phyloP scores from a whole-genome alignment of 1,140 invertebrate genomes.

The Oppia nitens region DNA sequence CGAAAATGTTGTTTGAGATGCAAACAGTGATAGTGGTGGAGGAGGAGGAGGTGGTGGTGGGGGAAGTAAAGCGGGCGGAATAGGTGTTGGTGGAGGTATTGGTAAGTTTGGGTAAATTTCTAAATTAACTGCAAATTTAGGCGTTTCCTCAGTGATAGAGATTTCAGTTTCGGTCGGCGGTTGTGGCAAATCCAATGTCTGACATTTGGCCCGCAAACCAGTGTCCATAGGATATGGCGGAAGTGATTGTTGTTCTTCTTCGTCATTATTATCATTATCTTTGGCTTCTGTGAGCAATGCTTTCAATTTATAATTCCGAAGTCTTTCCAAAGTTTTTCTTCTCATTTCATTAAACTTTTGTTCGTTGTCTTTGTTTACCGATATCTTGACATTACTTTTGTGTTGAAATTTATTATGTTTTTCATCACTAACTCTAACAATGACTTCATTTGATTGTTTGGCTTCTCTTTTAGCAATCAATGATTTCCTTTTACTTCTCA shows the following conservation, averaged over 20 bases:
- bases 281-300: conserved; percentile 2
- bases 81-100: too few relatives aligned
- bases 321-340: conserved; percentile 15
- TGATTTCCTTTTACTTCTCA: conserved; percentile 24
- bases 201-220: background rate
- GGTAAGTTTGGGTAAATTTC: too few relatives aligned
- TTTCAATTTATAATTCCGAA: conserved; percentile 8
- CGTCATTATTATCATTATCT: background rate
- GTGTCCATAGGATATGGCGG: background rate
- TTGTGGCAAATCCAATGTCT: background rate
- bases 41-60: conserved; percentile 6
- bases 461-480: conserved; percentile 4
- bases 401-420: conserved; percentile 3
- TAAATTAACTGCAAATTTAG: too few relatives aligned
- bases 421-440: conserved; percentile 5
- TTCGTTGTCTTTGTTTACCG: conserved; percentile 7
- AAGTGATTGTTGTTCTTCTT: background rate
- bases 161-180: background rate
- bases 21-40: background rate
- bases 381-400: conserved; percentile 9
- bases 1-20: too few relatives aligned
- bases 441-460: conserved; percentile 8
- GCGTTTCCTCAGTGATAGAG: too few relatives aligned
- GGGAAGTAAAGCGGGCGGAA: background rate
- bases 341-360: conserved; percentile 11